These are phyloP conservation scores for Guaruba guarouba DNA, from an alignment of 2,113 vertebrate genomes.

Conservation along the genomic window DNA sequence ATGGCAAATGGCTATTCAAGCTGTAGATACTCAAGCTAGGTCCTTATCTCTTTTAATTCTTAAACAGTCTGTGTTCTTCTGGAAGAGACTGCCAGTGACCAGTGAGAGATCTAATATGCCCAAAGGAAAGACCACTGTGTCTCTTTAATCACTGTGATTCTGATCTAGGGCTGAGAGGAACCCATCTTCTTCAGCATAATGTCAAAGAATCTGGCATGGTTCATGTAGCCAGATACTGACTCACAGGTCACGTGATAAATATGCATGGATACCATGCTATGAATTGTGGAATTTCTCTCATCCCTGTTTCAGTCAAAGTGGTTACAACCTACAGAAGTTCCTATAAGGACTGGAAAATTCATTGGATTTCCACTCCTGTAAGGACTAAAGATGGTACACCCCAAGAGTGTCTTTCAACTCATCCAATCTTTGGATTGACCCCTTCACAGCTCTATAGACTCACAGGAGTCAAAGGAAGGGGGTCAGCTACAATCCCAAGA, in stretches of 20 bases:
- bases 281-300: neutral
- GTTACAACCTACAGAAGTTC: neutral
- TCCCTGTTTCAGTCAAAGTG: neutral
- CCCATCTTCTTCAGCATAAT: neutral
- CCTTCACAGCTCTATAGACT: neutral
- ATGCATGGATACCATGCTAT: neutral
- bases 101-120: neutral
- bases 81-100: neutral
- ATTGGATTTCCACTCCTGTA: neutral
- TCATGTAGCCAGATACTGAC: neutral
- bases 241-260: neutral
- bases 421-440: neutral
- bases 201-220: neutral
- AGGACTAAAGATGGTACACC: neutral
- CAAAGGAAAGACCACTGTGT: neutral
- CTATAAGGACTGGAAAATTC: neutral
- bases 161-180: neutral
- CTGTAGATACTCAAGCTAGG: neutral
- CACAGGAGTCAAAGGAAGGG: neutral
- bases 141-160: neutral
- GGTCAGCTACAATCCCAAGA: neutral
- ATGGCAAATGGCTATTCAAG: neutral
- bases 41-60: neutral
- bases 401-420: neutral
- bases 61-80: neutral